Evolutionary conservation across 2,888 invertebrate genomes (phyloP).

Genomic region (Ochlodes sylvanus): DNA sequence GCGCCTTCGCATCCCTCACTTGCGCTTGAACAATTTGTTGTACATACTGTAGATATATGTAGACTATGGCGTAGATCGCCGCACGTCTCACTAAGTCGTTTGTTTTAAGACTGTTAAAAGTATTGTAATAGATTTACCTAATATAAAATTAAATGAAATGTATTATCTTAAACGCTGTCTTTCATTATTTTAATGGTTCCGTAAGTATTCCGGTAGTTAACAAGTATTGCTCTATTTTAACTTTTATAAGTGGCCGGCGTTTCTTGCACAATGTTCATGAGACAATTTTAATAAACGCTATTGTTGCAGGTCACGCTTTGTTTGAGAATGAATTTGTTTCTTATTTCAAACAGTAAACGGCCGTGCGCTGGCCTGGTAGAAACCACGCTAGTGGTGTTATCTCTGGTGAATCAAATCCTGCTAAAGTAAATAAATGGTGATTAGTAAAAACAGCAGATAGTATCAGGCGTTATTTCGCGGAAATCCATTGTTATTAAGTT

Average conservation of each 20-base stretch:
- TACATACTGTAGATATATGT: constrained; percentile 73
- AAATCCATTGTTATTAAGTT: too few species aligned
- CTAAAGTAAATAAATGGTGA: too few species aligned
- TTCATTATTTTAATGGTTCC: constrained; percentile 43
- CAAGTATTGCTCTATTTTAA: constrained; percentile 13
- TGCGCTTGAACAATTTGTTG: constrained; percentile 67
- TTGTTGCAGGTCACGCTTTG: constrained; percentile 45
- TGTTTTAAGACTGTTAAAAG: constrained; percentile 84
- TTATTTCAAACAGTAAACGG: neutral
- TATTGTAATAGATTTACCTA: constrained; percentile 81
- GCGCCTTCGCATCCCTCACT: constrained; percentile 72
- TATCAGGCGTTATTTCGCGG: too few species aligned
- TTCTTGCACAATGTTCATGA: constrained; percentile 39
- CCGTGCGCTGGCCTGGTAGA: constrained; percentile 32
- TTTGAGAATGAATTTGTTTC: constrained; percentile 39
- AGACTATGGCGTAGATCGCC: constrained; percentile 70
- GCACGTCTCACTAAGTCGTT: constrained; percentile 78
- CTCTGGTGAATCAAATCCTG: too few species aligned
- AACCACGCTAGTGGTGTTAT: constrained; percentile 1
- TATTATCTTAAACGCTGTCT: constrained; percentile 56
- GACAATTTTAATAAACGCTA: constrained; percentile 46
- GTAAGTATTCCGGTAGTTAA: neutral
- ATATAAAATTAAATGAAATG: constrained; percentile 70
- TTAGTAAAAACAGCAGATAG: too few species aligned
- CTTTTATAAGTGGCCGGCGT: constrained; percentile 22